Evolutionary conservation across 2,113 vertebrate species (phyloP), one percentile per base, ranked within the genome.

Genomic region (Paramisgurnus dabryanus): DNA sequence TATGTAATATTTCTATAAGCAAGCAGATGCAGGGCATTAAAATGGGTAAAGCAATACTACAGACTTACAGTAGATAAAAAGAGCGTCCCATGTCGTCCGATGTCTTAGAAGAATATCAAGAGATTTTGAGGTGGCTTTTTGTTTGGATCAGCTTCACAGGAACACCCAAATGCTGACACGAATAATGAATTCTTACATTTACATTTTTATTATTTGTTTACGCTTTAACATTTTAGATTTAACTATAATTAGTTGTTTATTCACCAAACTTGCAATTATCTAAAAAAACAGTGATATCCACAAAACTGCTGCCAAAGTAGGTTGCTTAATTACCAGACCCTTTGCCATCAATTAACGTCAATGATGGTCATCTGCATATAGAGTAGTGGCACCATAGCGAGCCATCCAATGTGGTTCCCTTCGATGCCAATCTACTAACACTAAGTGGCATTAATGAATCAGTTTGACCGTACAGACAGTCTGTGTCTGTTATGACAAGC

Each of bases 361-460:
- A 17, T 75, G 22, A 63, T 63, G 1, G 58, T 75, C 45, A 75
- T 75, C 58, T 4, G 1, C 43, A 47, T 22, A 47, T 34, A 60
- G 4, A 53, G 49, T 50, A 47, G 57, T 6, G 41, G n/a, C 40
- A 45, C 41, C 15, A 58, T 8, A 0, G 72, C 57, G 27, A 17
- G 57, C 18, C 11, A 18, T 72, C 17, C 17, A 72, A 3, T 57
- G 15, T 13, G 57, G 69, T 57, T 57, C 17, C 43, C 53, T 8
- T 5, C 34, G 12, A 66, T 39, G 71, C 15, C 55, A 55, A 45
- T 76, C 43, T 70, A 47, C 53, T 63, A 55, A 53, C 22, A 57
- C 65, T 80, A 67, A 71, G 61, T 71, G 78, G 82, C 74, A 57
- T 72, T 80, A 80, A 67, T 77, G 67, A 80, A 71, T 58, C 49